phyloP scores from a whole-genome alignment of 2,888 invertebrate genomes.

The Atethmia centrago region DNA sequence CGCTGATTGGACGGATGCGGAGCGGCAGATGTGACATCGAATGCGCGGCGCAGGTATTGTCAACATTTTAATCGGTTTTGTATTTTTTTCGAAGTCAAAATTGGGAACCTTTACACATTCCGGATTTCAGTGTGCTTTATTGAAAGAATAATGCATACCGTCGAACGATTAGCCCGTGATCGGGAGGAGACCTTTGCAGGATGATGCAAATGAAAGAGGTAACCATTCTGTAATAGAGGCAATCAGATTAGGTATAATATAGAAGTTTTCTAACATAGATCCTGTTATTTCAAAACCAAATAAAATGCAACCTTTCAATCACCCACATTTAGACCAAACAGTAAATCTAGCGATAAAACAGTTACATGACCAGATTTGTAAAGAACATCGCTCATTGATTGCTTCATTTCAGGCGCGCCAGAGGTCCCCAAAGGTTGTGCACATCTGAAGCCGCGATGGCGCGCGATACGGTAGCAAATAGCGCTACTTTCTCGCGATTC shows the following conservation, averaged over 20 bases:
- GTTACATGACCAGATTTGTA: not conserved
- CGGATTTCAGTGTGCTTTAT: not conserved
- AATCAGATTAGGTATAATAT: not conserved
- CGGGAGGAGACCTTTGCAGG: not conserved
- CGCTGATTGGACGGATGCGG: constrained; percentile 91
- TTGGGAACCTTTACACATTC: not conserved
- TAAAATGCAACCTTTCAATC: not conserved
- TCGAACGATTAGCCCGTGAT: not conserved
- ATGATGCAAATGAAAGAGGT: not conserved
- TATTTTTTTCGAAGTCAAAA: not conserved
- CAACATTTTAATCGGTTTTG: constrained; percentile 70
- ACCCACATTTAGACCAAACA: not conserved
- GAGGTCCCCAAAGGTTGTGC: constrained; percentile 70
- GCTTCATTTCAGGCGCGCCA: constrained; percentile 46
- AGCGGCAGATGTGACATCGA: constrained; percentile 86
- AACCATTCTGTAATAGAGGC: not conserved
- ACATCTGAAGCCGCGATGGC: constrained; percentile 83
- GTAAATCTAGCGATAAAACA: not conserved
- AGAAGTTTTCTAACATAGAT: not conserved
- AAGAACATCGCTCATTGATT: constrained; percentile 16
- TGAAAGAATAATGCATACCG: not conserved
- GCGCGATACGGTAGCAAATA: constrained; percentile 90
- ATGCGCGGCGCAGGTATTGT: constrained; percentile 70
- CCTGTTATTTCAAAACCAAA: not conserved
- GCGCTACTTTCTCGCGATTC: constrained; percentile 88